These are phyloP conservation scores for Drosophila fuyamai DNA, from an alignment of 1,140 invertebrate genomes.

Conservation along the genomic window DNA sequence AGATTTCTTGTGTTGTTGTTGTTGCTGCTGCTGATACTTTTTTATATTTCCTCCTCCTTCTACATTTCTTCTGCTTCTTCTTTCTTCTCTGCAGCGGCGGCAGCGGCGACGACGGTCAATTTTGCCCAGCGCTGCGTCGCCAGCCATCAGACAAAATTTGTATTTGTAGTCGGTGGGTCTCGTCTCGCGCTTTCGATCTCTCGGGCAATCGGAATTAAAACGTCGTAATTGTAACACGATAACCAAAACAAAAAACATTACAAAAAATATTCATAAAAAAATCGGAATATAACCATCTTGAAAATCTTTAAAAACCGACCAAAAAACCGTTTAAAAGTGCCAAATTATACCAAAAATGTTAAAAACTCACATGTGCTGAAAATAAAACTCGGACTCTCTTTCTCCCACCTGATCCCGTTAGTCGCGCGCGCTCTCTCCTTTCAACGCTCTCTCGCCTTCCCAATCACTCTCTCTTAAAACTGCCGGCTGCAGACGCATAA, in stretches of 20 bases:
- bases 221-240: conserved; percentile 6
- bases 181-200: conserved; percentile 78
- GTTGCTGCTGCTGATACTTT: conserved; percentile 30
- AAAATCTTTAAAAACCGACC: conserved; percentile 20
- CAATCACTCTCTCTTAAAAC: conserved; percentile 29
- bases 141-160: conserved; percentile 82
- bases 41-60: conserved; percentile 30
- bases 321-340: conserved; percentile 45
- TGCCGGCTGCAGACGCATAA: conserved; percentile 60
- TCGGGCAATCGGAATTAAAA: conserved; percentile 48
- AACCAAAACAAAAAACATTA: not conserved
- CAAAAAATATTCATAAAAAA: not conserved
- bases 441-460: conserved; percentile 3
- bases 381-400: conserved; percentile 49
- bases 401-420: conserved; percentile 46
- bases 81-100: conserved; percentile 52
- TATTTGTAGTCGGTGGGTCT: conserved; percentile 82
- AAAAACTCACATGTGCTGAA: conserved; percentile 53
- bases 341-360: conserved; percentile 23
- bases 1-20: conserved; percentile 51
- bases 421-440: conserved; percentile 42
- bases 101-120: conserved; percentile 72
- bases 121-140: conserved; percentile 77
- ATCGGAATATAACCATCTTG: conserved; percentile 1
- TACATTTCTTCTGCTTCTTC: conserved; percentile 65